phyloP scores from a whole-genome alignment of 1,140 invertebrate genomes.

The Drosophila micromelanica region DNA sequence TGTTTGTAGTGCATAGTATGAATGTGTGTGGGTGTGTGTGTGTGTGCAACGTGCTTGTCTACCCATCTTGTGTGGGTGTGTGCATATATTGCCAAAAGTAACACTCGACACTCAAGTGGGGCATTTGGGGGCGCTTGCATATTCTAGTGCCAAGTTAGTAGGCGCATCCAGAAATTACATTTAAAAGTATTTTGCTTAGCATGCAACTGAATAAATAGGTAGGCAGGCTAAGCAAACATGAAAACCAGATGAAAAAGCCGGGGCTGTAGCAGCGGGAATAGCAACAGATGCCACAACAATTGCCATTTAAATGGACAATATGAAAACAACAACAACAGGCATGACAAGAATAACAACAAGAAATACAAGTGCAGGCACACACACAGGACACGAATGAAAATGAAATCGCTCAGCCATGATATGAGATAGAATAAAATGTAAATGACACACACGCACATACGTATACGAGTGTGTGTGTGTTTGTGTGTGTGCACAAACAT shows the following conservation, averaged over 20 bases:
- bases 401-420: constrained; percentile 55
- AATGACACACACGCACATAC: constrained; percentile 33
- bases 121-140: constrained; percentile 48
- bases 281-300: constrained; percentile 73
- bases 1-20: not conserved
- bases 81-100: constrained; percentile 69
- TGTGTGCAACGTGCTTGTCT: constrained; percentile 18
- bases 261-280: constrained; percentile 20
- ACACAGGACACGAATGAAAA: constrained; percentile 55
- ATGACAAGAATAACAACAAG: constrained; percentile 27
- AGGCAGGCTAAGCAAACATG: constrained; percentile 53
- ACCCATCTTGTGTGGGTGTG: not conserved
- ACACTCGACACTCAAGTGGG: constrained; percentile 69
- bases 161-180: constrained; percentile 74
- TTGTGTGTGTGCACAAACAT: constrained; percentile 7
- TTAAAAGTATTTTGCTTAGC: constrained; percentile 73
- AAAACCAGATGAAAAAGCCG: constrained; percentile 57
- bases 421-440: constrained; percentile 66
- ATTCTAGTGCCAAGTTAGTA: constrained; percentile 53
- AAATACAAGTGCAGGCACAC: constrained; percentile 54
- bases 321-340: constrained; percentile 17
- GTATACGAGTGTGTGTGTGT: not conserved
- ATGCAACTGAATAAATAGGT: constrained; percentile 48
- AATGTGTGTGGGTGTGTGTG: constrained; percentile 33
- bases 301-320: constrained; percentile 57